Base-by-base conservation (phyloP, 2,113 vertebrate genomes). In the Cyanocitta stelleri region DNA sequence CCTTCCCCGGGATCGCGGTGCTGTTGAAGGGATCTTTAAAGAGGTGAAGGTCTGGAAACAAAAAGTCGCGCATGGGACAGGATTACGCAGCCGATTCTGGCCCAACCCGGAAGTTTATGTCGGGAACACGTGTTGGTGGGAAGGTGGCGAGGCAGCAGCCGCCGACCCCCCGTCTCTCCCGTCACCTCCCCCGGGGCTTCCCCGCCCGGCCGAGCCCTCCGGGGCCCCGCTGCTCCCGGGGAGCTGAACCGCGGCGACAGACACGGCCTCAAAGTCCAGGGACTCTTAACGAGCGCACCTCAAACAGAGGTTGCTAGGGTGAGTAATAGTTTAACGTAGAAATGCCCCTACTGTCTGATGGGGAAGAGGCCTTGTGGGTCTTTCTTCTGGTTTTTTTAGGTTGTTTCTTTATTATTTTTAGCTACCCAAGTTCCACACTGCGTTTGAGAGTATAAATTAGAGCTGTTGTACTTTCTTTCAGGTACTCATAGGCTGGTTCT, bases 31-130 rank as follows among this genome's bases (percentile, higher is more conserved):
- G 58, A 7, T 41, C 46, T n/a, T 77, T 32, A 62, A 59, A 52
- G 56, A 43, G 74, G 17, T 22, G 90, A 73, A 74, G 81, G 81
- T 9, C 76, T 90, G 67, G 69, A 74, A 93, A 95, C 95, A 96
- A 94, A 95, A 90, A 94, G 95, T 94, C 75, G 74, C 30, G 74
- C 73, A 48, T 64, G 82, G 88, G 93, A 94, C 89, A 58, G 81
- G n/a, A 96, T 97, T 97, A 96, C 97, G 93, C 95, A 97, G 98
- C 96, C 97, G 84, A 91, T 97, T 96, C 96, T 84, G 86, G 64
- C 95, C 87, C 95, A 97, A 98, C 97, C 98, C 98, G 98, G 98
- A 98, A 98, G 98, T 98, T 98, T 98, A 98, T 98, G 87, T 96
- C 85, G 95, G 85, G 96, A 98, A 97, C 98, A 98, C 97, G 98